These are phyloP conservation scores for Philonicus albiceps DNA, from an alignment of 2,888 invertebrate genomes.

Conservation along the genomic window DNA sequence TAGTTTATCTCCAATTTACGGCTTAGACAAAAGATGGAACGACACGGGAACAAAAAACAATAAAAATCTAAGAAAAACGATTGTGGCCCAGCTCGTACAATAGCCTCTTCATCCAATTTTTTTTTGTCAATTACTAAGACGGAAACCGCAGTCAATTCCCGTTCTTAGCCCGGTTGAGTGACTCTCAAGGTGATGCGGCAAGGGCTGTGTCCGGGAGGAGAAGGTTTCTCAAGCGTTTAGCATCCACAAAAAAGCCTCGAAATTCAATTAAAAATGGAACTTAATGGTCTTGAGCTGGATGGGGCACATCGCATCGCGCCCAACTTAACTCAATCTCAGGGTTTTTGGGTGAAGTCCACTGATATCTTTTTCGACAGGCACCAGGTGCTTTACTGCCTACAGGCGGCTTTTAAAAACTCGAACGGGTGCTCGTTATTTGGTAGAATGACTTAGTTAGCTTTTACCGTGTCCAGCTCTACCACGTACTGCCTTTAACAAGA, in stretches of 20 bases:
- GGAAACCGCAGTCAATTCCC: constrained; percentile 4
- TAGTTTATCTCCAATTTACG: constrained; percentile 37
- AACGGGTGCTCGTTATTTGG: not conserved
- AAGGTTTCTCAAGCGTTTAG: not conserved
- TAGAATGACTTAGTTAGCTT: constrained; percentile 20
- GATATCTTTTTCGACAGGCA: constrained; percentile 14
- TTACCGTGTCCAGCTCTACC: not conserved
- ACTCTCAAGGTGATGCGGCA: constrained; percentile 8
- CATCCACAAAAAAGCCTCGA: constrained; percentile 26
- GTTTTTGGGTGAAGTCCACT: not conserved
- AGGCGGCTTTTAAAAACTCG: not conserved
- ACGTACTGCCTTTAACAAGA: not conserved
- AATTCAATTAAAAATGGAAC: constrained; percentile 16
- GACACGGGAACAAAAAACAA: not conserved
- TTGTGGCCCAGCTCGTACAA: not conserved
- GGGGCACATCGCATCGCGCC: not conserved
- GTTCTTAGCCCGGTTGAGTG: constrained; percentile 17
- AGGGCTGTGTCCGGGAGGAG: not conserved
- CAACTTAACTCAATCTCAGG: not conserved
- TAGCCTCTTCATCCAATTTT: not conserved
- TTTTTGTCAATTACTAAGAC: constrained; percentile 34
- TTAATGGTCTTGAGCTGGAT: not conserved
- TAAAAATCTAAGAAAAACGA: not conserved
- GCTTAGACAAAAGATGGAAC: not conserved
- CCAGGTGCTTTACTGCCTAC: not conserved